phyloP scores from a whole-genome alignment of 2,113 vertebrate species.

The Daubentonia madagascariensis region DNA sequence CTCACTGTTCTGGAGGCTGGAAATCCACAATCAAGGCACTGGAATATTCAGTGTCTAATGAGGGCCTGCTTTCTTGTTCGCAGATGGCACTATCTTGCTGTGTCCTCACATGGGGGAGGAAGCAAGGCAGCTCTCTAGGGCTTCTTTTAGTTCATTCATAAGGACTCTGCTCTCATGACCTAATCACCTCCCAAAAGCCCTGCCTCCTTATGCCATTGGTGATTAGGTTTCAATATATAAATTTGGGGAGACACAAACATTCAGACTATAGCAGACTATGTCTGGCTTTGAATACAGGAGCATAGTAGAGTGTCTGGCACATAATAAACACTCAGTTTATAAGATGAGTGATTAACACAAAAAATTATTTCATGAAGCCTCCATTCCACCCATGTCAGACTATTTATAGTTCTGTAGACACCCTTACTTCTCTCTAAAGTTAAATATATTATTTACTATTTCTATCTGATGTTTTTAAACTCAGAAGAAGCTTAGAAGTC shows the following conservation, averaged over 20 bases:
- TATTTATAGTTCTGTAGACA: neutral
- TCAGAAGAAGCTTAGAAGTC: neutral
- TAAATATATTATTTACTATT: neutral
- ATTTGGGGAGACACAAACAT: neutral
- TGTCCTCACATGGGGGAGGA: neutral
- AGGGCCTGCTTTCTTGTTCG: neutral
- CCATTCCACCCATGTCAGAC: neutral
- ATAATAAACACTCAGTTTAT: neutral
- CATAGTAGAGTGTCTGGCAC: neutral
- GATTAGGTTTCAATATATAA: neutral
- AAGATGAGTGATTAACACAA: neutral
- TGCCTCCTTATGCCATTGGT: neutral
- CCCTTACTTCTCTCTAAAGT: neutral
- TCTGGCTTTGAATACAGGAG: neutral
- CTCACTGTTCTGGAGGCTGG: neutral
- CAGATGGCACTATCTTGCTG: neutral
- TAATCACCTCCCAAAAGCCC: neutral
- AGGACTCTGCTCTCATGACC: neutral
- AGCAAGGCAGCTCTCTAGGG: neutral
- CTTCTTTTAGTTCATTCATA: neutral
- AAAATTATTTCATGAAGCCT: neutral
- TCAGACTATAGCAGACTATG: neutral
- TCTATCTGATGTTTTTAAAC: neutral
- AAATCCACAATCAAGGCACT: neutral
- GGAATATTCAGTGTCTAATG: neutral